Evolutionary conservation across 1,140 invertebrate genomes (phyloP), one percentile per base, ranked within the genome.

Genomic region (Caerostris darwini): DNA sequence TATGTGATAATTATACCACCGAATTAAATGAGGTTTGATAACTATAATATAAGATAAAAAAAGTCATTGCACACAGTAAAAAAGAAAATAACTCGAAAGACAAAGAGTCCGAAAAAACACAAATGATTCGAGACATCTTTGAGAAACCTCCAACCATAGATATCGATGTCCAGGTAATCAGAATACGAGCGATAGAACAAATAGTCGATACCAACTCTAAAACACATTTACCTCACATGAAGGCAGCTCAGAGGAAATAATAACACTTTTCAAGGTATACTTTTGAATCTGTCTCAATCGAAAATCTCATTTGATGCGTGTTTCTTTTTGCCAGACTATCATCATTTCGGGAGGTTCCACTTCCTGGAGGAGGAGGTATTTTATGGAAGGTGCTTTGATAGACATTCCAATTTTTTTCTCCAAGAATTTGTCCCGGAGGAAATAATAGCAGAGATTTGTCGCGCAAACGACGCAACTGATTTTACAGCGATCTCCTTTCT

Each of bases 401-500:
- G 5, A 59, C 53, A 53, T 58, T 91, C 54, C 82, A 81, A 81
- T 57, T 77, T 90, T 90, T 77, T 90, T 54, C 19, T 34, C 10
- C 69, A 19, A 3, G 19, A 50, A 82, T 57, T 90, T 81, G 69
- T 81, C 89, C 69, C 53, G 89, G 12, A 82, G 67, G 61, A 82
- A 82, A 82, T 91, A 92, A 92, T 92, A 85, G 77, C 7, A 57
- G 58, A 92, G 90, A 92, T 90, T 92, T 92, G 77, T 85, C 90
- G 59, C 90, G 82, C 19, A 82, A 91, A 91, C 59, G 17, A 71
- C 14, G 64, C 88, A 71, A 71, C 88, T 71, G 59, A 59, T 64
- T 87, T 87, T n/a, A 34, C 19, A 7, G 69, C 10, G 19, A 8
- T 3, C 19, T 34, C 10, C 69, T 4, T 50, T 50, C 69, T 71